These are phyloP conservation scores for Lamellibrachia luymesi DNA, from an alignment of 1,140 invertebrate genomes.

Conservation along the genomic window DNA sequence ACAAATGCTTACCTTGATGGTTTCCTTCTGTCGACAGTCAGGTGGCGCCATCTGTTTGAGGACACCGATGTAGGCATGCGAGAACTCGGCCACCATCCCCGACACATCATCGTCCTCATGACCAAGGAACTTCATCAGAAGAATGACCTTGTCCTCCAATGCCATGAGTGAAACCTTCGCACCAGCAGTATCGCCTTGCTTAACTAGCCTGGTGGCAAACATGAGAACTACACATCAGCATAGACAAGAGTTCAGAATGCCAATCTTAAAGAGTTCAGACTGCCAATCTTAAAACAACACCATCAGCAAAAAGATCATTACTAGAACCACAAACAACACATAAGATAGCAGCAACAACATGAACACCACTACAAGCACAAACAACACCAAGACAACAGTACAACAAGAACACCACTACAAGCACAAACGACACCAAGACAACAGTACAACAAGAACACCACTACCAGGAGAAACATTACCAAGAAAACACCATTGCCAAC, in stretches of 20 bases:
- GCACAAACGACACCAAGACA: no score
- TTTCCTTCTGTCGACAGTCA: conserved; percentile 45
- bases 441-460: no score
- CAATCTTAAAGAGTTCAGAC: not conserved
- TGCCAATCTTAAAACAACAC: not conserved
- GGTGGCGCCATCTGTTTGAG: conserved; percentile 52
- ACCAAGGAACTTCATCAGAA: conserved; percentile 61
- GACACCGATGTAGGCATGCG: conserved; percentile 62
- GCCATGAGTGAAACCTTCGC: conserved; percentile 50
- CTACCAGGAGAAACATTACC: no score
- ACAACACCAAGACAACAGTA: not conserved
- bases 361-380: not conserved
- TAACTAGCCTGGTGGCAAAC: conserved; percentile 45
- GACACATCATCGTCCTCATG: conserved; percentile 65
- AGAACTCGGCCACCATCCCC: conserved; percentile 59
- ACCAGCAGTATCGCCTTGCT: conserved; percentile 47
- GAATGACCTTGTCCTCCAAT: conserved; percentile 60
- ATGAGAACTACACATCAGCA: not conserved
- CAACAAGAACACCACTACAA: not conserved
- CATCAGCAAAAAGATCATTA: not conserved
- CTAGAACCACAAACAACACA: no score
- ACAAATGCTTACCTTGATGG: conserved; percentile 51
- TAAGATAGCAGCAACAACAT: no score
- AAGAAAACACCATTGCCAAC: no score
- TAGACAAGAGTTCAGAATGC: not conserved